Percentiles rank a stretch among this genome's conserved stretches.
phyloP scores from a whole-genome alignment of 1,140 invertebrate genomes.

The Drosophila erecta region DNA sequence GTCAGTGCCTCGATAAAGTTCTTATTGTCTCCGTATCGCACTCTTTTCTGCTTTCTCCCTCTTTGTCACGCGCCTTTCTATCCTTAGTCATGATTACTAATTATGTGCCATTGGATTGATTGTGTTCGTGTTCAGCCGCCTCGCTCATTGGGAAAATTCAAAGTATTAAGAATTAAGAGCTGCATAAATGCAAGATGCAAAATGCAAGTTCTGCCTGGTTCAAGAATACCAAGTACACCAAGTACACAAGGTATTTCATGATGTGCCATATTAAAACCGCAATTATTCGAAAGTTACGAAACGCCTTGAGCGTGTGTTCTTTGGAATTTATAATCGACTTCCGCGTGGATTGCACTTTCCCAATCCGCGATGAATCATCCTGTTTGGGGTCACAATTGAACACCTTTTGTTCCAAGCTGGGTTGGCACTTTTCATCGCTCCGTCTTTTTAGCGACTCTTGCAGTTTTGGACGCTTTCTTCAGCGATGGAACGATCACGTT shows the following conservation, averaged over 20 bases:
- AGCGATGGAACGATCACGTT: slow-evolving; percentile 29
- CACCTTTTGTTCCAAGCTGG: slow-evolving; percentile 37
- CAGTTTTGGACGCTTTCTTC: slow-evolving; percentile 62
- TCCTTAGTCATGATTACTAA: slow-evolving; percentile 41
- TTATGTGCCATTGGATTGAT: slow-evolving; percentile 35
- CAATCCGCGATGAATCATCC: slow-evolving; percentile 38
- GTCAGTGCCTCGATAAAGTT: slow-evolving; percentile 66
- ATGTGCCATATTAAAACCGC: slow-evolving; percentile 1
- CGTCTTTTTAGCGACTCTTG: slow-evolving; percentile 24
- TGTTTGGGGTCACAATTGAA: slow-evolving; percentile 46
- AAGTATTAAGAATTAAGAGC: neutral
- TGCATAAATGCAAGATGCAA: neutral
- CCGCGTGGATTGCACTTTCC: slow-evolving; percentile 43
- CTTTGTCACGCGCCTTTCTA: slow-evolving; percentile 21
- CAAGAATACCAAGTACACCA: neutral
- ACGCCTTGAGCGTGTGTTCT: neutral
- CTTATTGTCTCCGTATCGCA: slow-evolving; percentile 14
- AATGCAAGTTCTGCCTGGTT: neutral
- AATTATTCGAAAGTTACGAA: slow-evolving; percentile 14
- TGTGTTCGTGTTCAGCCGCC: slow-evolving; percentile 1
- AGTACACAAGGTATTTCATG: too few species aligned
- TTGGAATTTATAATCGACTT: slow-evolving; percentile 29
- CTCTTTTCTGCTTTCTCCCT: neutral
- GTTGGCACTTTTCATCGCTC: slow-evolving; percentile 31
- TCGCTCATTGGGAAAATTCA: neutral